Percentiles rank a stretch among this genome's conserved stretches.
Evolutionary conservation across 2,113 vertebrate species (phyloP).

Genomic region (cat (Felis catus)): F.catus_Fca126_mat1.0 CM031412.1:65386001-65386500

Average conservation of each 20-base stretch:
- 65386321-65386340: too few relatives aligned
- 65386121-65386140: neutral
- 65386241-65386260: neutral
- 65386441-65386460: too few relatives aligned
- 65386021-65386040: conserved; percentile 4
- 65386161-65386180: conserved; percentile 2
- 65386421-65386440: too few relatives aligned
- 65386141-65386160: neutral
- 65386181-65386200: neutral
- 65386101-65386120: neutral
- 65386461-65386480: neutral
- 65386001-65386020: conserved; percentile 46
- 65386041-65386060: conserved; percentile 9
- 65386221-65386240: neutral
- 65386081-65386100: conserved; percentile 11
- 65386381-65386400: too few relatives aligned
- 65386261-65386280: too few relatives aligned
- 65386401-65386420: too few relatives aligned
- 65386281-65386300: too few relatives aligned
- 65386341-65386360: too few relatives aligned
- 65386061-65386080: neutral
- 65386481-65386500: neutral
- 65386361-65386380: too few relatives aligned
- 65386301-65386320: too few relatives aligned
- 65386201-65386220: neutral